Evolutionary conservation across 2,888 invertebrate genomes (phyloP).

Genomic region (Megalurothrips usitatus): DNA sequence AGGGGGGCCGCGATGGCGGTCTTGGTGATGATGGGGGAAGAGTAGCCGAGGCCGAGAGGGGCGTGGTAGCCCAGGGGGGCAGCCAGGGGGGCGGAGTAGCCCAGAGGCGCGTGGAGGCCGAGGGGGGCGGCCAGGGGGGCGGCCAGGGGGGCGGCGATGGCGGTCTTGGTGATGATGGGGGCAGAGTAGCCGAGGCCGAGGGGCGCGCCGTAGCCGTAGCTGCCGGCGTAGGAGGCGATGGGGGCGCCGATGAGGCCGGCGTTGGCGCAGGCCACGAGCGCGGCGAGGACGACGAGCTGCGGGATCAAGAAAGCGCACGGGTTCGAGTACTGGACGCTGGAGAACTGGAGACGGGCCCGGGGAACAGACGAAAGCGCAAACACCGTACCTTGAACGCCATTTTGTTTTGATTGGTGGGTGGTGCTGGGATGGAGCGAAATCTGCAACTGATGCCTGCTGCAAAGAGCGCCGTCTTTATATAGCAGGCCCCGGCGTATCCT

Average conservation of each 20-base stretch:
- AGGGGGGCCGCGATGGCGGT: not conserved
- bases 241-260: not conserved
- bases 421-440: not conserved
- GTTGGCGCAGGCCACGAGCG: not conserved
- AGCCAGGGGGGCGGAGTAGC: not conserved
- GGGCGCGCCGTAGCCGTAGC: constrained; percentile 6
- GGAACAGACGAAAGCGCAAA: not conserved
- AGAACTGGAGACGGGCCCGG: not conserved
- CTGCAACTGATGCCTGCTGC: not conserved
- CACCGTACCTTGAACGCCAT: not conserved
- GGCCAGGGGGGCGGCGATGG: not conserved
- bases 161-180: not conserved
- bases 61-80: not conserved
- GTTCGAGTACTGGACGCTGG: not conserved
- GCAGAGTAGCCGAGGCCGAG: not conserved
- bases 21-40: not conserved
- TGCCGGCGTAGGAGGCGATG: not conserved
- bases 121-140: not conserved
- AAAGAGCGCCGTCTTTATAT: not conserved
- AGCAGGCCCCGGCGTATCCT: not conserved
- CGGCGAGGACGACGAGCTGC: not conserved
- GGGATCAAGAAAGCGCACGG: not conserved
- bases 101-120: not conserved
- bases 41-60: not conserved
- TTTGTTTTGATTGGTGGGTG: not conserved